Percentiles rank a stretch among this genome's conserved stretches.
phyloP scores from a whole-genome alignment of 2,888 invertebrate genomes.

The Seladonia tumulorum region DNA sequence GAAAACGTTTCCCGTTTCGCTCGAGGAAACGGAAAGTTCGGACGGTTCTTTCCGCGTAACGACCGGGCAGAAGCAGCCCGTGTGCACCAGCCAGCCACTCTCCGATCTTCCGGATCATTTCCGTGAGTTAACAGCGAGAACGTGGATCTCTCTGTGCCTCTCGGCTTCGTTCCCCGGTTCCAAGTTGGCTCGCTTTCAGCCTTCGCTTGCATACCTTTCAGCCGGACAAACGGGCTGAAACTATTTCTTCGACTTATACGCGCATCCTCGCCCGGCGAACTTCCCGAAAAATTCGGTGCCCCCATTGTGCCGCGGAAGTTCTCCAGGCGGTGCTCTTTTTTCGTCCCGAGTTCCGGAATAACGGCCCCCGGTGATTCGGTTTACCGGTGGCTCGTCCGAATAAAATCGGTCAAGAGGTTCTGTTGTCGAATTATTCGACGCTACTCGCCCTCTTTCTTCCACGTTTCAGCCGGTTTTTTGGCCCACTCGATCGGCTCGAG shows the following conservation, averaged over 20 bases:
- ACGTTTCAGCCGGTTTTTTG: neutral
- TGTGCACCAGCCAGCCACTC: slow-evolving; percentile 20
- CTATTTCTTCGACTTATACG: slow-evolving; percentile 51
- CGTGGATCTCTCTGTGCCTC: neutral
- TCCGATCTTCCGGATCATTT: slow-evolving; percentile 69
- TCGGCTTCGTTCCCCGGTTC: slow-evolving; percentile 26
- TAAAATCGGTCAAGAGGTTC: slow-evolving; percentile 41
- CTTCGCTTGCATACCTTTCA: slow-evolving; percentile 52
- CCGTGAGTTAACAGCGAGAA: slow-evolving; percentile 66
- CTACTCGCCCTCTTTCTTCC: neutral
- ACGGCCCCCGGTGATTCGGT: slow-evolving; percentile 1
- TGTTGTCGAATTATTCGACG: neutral
- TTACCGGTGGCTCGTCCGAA: neutral
- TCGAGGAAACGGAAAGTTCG: slow-evolving; percentile 65
- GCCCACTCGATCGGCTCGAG: neutral
- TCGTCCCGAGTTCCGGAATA: neutral
- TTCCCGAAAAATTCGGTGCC: slow-evolving; percentile 39
- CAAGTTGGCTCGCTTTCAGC: slow-evolving; percentile 68
- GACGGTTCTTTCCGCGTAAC: slow-evolving; percentile 63
- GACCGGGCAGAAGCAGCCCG: slow-evolving; percentile 39
- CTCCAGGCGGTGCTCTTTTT: neutral
- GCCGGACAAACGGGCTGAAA: slow-evolving; percentile 47
- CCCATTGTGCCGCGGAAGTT: slow-evolving; percentile 38
- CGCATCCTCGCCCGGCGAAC: slow-evolving; percentile 35
- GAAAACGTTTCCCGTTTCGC: slow-evolving; percentile 55